Base-by-base conservation (phyloP, 2,797 vertebrate species). In the Cossypha caffra region DNA sequence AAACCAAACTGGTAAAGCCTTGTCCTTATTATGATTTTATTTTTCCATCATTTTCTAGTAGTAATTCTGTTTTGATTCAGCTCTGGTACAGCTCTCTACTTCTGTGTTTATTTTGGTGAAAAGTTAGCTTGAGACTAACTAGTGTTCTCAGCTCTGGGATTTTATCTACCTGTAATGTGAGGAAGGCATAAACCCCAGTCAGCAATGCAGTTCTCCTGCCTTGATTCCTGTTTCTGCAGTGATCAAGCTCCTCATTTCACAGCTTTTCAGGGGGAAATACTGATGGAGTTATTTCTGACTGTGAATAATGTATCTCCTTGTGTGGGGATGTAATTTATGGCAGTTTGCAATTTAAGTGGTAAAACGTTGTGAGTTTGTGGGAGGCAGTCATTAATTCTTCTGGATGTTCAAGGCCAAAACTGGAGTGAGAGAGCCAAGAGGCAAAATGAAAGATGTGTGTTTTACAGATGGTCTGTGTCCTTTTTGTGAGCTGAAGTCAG, bases 1-100 rank as follows among this genome's bases (percentile, higher is more conserved):
- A 82, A 98, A 98, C 15, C 99, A 99, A 89, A 98, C 98, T 91
- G 99, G 99, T 99, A 97, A 98, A 54, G n/a, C 7, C 16, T 80
- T 58, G 13, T 90, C 76, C 55, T 94, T 84, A 68, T 33, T 74
- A 35, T 62, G 10, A 19, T 37, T 83, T 33, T 52, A 10, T 47
- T 58, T 93, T 92, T 57, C 10, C 9, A 16, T 13, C 0, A 5
- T 76, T 88, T 87, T 81, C 7, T 59, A 61, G 6, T 74, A 55
- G 54, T 57, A 75, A 31, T 48, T 79, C 12, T 63, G 19, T 20
- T 81, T 95, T 93, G 25, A 62, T 62, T 43, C 29, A 59, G 33
- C 23, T 33, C 64, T 64, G 6, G 5, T 85, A 47, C 18, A 31
- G 6, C 61, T 86, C 37, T 86, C 29, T 80, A 43, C 35, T 88